phyloP scores from a whole-genome alignment of 1,140 invertebrate genomes.

The Trypoxylus dichotomus region DNA sequence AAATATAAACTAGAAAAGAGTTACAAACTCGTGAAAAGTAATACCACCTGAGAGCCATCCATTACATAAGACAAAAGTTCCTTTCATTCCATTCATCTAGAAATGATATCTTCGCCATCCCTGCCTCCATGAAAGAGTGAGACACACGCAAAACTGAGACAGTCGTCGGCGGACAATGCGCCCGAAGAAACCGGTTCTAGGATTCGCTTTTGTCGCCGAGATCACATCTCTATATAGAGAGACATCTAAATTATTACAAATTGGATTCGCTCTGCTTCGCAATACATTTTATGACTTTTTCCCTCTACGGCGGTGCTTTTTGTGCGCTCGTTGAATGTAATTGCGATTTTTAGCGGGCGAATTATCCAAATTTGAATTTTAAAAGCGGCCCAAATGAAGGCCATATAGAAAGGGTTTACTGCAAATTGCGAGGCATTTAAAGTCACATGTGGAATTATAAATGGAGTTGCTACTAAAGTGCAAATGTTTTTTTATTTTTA shows the following conservation, averaged over 20 bases:
- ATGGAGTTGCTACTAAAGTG: neutral
- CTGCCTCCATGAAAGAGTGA: neutral
- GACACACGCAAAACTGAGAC: neutral
- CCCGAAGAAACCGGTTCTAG: neutral
- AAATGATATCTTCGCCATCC: neutral
- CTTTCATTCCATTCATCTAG: neutral
- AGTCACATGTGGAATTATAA: neutral
- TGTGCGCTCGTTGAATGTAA: neutral
- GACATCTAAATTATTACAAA: slow-evolving; percentile 6
- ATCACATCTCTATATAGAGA: slow-evolving; percentile 10
- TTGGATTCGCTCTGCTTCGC: neutral
- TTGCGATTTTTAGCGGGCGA: slow-evolving; percentile 18
- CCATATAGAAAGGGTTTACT: slow-evolving; percentile 6
- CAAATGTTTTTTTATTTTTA: neutral
- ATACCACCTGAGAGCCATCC: neutral
- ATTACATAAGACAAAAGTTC: neutral
- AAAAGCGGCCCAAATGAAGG: slow-evolving; percentile 6
- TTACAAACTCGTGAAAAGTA: neutral
- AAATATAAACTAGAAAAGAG: neutral
- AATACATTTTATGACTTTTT: slow-evolving; percentile 6
- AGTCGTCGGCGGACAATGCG: neutral
- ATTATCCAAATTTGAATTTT: slow-evolving; percentile 11
- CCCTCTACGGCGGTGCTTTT: neutral
- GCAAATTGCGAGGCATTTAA: slow-evolving; percentile 14
- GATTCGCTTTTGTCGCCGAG: neutral